These are phyloP conservation scores for Terrapene triunguis DNA, from an alignment of 2,113 vertebrate species.

Conservation along the genomic window DNA sequence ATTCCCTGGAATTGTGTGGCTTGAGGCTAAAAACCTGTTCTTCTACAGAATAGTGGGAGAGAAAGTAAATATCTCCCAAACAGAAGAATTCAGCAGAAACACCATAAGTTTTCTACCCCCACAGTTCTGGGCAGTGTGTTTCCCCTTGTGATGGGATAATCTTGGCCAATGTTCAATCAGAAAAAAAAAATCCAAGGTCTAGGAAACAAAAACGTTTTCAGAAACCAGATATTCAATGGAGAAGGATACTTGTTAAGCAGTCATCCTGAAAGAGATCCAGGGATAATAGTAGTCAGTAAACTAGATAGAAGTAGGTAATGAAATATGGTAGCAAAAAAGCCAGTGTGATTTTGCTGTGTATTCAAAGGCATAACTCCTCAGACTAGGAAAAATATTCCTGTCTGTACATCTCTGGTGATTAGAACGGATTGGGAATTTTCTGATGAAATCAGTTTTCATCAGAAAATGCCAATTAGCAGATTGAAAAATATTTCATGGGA, in stretches of 20 bases:
- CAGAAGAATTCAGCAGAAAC: background rate
- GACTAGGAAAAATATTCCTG: background rate
- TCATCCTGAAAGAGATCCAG: background rate
- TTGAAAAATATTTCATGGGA: background rate
- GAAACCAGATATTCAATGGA: background rate
- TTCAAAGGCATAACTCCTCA: background rate
- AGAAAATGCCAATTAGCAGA: background rate
- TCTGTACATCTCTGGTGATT: background rate
- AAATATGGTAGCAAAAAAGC: background rate
- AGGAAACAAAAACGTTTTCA: background rate
- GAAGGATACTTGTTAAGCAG: background rate
- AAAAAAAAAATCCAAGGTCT: background rate
- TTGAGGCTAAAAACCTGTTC: background rate
- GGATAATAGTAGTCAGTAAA: background rate
- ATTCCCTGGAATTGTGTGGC: background rate
- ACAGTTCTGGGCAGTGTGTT: background rate
- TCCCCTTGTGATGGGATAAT: background rate
- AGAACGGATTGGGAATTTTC: background rate
- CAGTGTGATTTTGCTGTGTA: background rate
- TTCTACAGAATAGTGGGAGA: background rate
- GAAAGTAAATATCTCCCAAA: background rate
- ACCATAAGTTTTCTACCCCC: background rate
- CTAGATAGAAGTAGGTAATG: background rate
- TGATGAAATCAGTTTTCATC: background rate
- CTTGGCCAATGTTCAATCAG: background rate